Percentiles rank a stretch among this genome's conserved stretches.
Evolutionary conservation across 2,888 invertebrate species (phyloP).

Genomic region (Parnassius glacialis): DNA sequence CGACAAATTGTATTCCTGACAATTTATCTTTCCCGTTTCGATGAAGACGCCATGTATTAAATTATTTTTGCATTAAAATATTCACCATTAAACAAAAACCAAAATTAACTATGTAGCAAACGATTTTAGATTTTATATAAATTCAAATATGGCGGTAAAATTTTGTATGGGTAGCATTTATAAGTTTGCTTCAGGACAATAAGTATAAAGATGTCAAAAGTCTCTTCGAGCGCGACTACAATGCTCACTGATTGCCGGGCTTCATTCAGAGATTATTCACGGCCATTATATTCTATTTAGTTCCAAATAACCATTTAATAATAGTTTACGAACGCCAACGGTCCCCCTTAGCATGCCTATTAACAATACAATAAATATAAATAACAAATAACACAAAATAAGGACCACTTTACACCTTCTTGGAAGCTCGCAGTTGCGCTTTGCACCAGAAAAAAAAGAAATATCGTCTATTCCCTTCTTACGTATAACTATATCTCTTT

Average conservation of each 20-base stretch:
- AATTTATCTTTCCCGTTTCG: conserved; percentile 56
- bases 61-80: conserved; percentile 52
- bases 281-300: conserved; percentile 80
- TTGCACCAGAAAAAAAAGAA: conserved; percentile 50
- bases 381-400: conserved; percentile 73
- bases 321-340: conserved; percentile 64
- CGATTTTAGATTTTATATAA: conserved; percentile 23
- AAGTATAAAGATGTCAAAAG: conserved; percentile 70
- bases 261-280: conserved; percentile 72
- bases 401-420: conserved; percentile 79
- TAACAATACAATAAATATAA: conserved; percentile 80
- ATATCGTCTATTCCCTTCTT: conserved; percentile 42
- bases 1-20: conserved; percentile 59
- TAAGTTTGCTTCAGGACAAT: conserved; percentile 44
- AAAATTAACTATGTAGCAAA: conserved; percentile 28
- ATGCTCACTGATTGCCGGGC: conserved; percentile 67
- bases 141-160: neutral
- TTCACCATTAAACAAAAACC: conserved; percentile 40
- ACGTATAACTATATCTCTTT: conserved; percentile 47
- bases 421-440: conserved; percentile 72
- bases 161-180: conserved; percentile 29
- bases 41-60: conserved; percentile 52
- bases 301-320: conserved; percentile 80
- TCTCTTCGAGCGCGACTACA: conserved; percentile 58
- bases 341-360: conserved; percentile 75